Conservation (phyloP, 1,140 invertebrate species). For the Anastatus disparis region DNA sequence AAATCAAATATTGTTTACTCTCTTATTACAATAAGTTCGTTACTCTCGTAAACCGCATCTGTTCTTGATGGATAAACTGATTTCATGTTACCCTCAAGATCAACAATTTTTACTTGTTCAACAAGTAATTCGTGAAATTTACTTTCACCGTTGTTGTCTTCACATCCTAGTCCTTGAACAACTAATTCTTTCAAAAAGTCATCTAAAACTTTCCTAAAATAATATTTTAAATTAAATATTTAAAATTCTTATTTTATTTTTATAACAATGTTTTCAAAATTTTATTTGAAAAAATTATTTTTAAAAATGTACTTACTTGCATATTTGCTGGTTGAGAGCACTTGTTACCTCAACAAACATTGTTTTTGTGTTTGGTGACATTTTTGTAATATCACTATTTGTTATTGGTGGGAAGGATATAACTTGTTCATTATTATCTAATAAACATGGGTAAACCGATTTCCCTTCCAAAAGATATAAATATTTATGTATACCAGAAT, state of each 20-base stretch:
- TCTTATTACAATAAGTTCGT: slow-evolving; percentile 57
- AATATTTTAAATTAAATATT: slow-evolving; percentile 4
- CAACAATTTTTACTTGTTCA: slow-evolving; percentile 78
- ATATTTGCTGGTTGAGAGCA: slow-evolving; percentile 71
- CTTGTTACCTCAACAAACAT: slow-evolving; percentile 85
- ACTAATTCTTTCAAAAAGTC: slow-evolving; percentile 74
- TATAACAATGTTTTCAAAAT: background rate
- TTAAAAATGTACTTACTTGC: slow-evolving; percentile 64
- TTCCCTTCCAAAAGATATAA: slow-evolving; percentile 82
- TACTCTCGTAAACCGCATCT: slow-evolving; percentile 72
- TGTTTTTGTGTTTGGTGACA: slow-evolving; percentile 72
- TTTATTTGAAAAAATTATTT: background rate
- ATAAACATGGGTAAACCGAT: slow-evolving; percentile 75
- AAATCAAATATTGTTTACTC: slow-evolving; percentile 46
- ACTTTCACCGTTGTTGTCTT: slow-evolving; percentile 44
- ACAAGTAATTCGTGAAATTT: slow-evolving; percentile 64
- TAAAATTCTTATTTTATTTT: too few species aligned
- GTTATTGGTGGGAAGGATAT: slow-evolving; percentile 88
- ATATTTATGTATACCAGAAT: slow-evolving; percentile 85
- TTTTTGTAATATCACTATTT: slow-evolving; percentile 83
- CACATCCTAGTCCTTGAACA: slow-evolving; percentile 65
- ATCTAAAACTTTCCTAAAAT: slow-evolving; percentile 72
- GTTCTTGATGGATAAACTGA: slow-evolving; percentile 81
- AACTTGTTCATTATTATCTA: slow-evolving; percentile 72
- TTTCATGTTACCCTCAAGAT: slow-evolving; percentile 76